Percentiles rank a stretch among this genome's conserved stretches.
Evolutionary conservation across 2,113 vertebrate genomes (phyloP).

Genomic region (Baryphthengus martii): DNA sequence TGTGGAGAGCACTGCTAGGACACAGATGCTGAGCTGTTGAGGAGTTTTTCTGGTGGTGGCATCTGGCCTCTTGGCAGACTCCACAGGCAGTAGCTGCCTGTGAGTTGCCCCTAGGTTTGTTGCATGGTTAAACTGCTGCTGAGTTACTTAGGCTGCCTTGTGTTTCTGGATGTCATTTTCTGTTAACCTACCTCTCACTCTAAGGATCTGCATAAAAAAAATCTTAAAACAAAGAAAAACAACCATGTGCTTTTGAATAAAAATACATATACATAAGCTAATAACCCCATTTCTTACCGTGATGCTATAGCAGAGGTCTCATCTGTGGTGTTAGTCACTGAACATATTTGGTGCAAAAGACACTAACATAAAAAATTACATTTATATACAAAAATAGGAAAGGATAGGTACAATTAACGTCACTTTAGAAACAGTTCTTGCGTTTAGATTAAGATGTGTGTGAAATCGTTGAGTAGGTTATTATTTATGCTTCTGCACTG

Average conservation of each 20-base stretch:
- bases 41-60: conserved; percentile 71
- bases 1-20: conserved; percentile 1
- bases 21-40: conserved; percentile 43
- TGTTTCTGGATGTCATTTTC: conserved; percentile 41
- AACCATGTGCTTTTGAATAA: background rate
- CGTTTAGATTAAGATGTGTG: background rate
- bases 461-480: background rate
- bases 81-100: conserved; percentile 38
- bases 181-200: background rate
- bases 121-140: conserved; percentile 50
- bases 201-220: background rate
- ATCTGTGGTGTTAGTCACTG: background rate
- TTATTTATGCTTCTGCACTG: background rate
- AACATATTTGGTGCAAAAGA: background rate
- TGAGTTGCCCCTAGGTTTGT: conserved; percentile 49
- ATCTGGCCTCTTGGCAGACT: conserved; percentile 73
- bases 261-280: background rate
- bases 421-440: background rate
- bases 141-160: conserved; percentile 46
- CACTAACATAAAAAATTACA: fast-evolving
- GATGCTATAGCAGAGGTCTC: background rate
- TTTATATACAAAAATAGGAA: background rate
- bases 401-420: background rate
- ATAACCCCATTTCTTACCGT: background rate
- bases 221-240: background rate